These are phyloP conservation scores for Scaptomyza parva DNA, from an alignment of 2,888 invertebrate species.

Conservation along the genomic window DNA sequence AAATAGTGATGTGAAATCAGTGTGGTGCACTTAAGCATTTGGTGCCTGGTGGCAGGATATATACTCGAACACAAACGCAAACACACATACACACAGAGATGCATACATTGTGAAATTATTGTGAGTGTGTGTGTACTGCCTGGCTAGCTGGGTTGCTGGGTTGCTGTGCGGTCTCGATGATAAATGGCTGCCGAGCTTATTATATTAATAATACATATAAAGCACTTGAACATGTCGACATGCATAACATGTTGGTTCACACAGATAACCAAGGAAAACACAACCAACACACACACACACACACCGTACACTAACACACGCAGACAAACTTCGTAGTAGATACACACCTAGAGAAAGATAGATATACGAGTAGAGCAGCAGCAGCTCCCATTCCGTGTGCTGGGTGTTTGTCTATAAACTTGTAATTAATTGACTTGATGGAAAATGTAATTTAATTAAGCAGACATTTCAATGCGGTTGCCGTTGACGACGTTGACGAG, in stretches of 20 bases:
- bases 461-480: slow-evolving; percentile 71
- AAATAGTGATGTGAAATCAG: slow-evolving; percentile 55
- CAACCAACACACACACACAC: not conserved
- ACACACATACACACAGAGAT: slow-evolving; percentile 5
- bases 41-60: slow-evolving; percentile 27
- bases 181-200: slow-evolving; percentile 78
- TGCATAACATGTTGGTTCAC: slow-evolving; percentile 72
- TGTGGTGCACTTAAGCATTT: slow-evolving; percentile 50
- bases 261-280: slow-evolving; percentile 31
- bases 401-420: slow-evolving; percentile 63
- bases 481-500: slow-evolving; percentile 37
- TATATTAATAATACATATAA: slow-evolving; percentile 81
- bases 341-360: slow-evolving; percentile 18
- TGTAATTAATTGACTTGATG: slow-evolving; percentile 81
- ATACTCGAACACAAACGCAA: slow-evolving; percentile 7
- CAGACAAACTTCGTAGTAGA: slow-evolving; percentile 9
- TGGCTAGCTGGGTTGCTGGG: slow-evolving; percentile 9
- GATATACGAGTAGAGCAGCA: slow-evolving; percentile 3
- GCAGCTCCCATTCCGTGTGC: slow-evolving; percentile 32
- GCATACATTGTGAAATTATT: slow-evolving; percentile 15
- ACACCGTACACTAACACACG: no score
- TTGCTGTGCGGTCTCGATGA: slow-evolving; percentile 65
- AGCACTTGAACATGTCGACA: slow-evolving; percentile 78
- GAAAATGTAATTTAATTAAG: slow-evolving; percentile 82
- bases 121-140: not conserved